phyloP scores from a whole-genome alignment of 2,797 vertebrate genomes.

The Pseudopleuronectes americanus region DNA sequence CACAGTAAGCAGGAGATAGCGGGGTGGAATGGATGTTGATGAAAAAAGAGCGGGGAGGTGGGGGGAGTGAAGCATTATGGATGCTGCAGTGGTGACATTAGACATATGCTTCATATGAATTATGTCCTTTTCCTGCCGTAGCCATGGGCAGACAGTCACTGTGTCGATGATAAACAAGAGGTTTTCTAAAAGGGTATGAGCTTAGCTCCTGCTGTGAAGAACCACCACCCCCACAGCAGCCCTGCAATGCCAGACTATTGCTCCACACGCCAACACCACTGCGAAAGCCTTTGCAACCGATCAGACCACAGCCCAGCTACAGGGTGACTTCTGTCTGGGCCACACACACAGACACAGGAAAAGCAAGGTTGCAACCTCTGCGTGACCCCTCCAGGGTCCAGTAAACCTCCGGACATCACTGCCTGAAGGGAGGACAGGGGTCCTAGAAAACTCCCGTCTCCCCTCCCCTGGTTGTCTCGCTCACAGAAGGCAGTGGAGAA shows the following conservation, averaged over 20 bases:
- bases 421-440: constrained; percentile 10
- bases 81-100: constrained; percentile 52
- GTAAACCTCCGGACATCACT: constrained; percentile 30
- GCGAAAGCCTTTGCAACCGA: constrained; percentile 25
- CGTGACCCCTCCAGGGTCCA: constrained; percentile 33
- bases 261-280: constrained; percentile 2
- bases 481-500: constrained; percentile 45
- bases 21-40: constrained; percentile 5
- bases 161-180: constrained; percentile 26
- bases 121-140: constrained; percentile 41
- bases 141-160: constrained; percentile 14
- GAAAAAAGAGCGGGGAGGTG: not conserved
- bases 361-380: constrained; percentile 47
- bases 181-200: constrained; percentile 28
- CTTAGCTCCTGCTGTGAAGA: constrained; percentile 33
- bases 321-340: constrained; percentile 29
- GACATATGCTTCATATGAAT: constrained; percentile 45
- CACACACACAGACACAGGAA: constrained; percentile 49
- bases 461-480: constrained; percentile 21
- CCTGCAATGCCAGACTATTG: constrained; percentile 9
- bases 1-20: constrained; percentile 8
- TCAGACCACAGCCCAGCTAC: constrained; percentile 16
- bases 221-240: constrained; percentile 2
- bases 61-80: constrained; percentile 5
- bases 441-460: constrained; percentile 30